Conservation (phyloP, 2,888 invertebrate species). For the Tipula helvola region DNA sequence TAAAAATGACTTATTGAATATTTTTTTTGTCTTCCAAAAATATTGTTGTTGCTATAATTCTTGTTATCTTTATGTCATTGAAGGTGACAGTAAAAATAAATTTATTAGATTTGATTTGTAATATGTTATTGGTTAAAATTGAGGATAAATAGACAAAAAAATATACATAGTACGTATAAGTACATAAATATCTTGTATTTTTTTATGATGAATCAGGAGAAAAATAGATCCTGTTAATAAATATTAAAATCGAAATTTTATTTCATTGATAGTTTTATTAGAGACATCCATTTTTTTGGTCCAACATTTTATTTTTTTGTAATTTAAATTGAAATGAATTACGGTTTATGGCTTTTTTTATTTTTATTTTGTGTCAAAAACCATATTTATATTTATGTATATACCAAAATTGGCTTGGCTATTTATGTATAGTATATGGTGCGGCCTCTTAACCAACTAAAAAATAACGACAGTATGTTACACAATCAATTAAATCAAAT, state of each 20-base stretch:
- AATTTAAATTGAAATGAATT: neutral
- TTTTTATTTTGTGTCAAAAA: neutral
- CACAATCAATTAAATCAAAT: neutral
- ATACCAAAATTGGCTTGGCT: neutral
- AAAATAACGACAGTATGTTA: neutral
- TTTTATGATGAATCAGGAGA: slow-evolving; percentile 4
- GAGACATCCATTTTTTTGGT: neutral
- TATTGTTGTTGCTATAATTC: neutral
- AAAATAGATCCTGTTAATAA: neutral
- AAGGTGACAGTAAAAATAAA: neutral
- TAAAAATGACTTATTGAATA: neutral
- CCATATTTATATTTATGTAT: neutral
- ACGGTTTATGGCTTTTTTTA: neutral
- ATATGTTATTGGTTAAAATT: slow-evolving; percentile 4
- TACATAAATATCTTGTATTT: neutral
- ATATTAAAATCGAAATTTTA: neutral
- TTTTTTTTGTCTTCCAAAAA: neutral
- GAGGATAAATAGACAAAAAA: neutral
- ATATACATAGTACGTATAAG: neutral
- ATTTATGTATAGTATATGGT: neutral
- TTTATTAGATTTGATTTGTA: neutral
- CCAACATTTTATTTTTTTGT: neutral
- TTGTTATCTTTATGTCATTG: slow-evolving; percentile 4
- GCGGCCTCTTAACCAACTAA: neutral
- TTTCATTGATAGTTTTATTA: neutral